Percentiles rank a stretch among this genome's conserved stretches.
phyloP scores from a whole-genome alignment of 2,888 invertebrate species.

The Serripes groenlandicus region DNA sequence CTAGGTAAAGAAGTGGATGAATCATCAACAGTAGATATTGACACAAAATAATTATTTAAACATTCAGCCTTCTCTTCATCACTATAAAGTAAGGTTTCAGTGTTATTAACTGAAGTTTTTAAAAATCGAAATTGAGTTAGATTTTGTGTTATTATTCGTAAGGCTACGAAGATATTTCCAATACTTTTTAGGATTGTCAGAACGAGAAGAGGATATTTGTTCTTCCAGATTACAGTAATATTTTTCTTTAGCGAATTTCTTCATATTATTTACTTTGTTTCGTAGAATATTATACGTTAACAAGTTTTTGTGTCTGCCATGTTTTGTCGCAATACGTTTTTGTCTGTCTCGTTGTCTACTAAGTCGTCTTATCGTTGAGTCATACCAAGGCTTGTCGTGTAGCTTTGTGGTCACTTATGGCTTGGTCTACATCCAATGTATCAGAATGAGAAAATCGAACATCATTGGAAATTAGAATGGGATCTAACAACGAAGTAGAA shows the following conservation, averaged over 20 bases:
- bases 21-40: conserved; percentile 10
- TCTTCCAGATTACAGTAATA: conserved; percentile 7
- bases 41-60: conserved; percentile 10
- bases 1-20: background rate
- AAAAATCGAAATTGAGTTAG: conserved; percentile 5
- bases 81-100: background rate
- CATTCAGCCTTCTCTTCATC: conserved; percentile 21
- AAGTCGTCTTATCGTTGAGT: conserved; percentile 13
- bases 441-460: background rate
- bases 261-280: conserved; percentile 29
- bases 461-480: conserved; percentile 1
- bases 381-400: conserved; percentile 40
- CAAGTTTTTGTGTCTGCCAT: conserved; percentile 20
- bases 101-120: background rate
- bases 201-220: background rate
- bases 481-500: conserved; percentile 10
- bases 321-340: conserved; percentile 9
- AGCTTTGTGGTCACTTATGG: conserved; percentile 25
- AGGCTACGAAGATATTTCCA: conserved; percentile 18
- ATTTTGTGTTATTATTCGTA: background rate
- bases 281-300: conserved; percentile 20
- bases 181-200: background rate
- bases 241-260: conserved; percentile 5
- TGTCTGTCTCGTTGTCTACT: conserved; percentile 20
- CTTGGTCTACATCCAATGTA: background rate